phyloP scores from a whole-genome alignment of 92 coral and sea anemone genomes.

The Bergia sp. region DNA sequence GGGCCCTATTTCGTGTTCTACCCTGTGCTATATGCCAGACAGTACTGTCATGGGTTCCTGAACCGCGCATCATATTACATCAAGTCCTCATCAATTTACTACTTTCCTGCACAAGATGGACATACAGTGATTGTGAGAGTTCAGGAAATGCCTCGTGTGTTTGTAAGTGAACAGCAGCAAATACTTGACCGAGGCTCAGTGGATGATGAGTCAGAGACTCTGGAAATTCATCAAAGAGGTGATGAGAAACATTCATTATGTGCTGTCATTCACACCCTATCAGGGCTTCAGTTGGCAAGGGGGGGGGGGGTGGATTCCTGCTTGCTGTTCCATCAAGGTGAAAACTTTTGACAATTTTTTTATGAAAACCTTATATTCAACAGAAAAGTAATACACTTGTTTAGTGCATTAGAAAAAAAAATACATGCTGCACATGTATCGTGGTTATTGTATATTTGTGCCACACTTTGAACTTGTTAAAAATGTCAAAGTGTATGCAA shows the following conservation, averaged over 20 bases:
- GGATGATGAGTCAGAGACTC: conserved; percentile 39
- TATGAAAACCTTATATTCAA: too few species aligned
- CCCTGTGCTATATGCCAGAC: conserved; percentile 78
- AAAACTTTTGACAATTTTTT: too few species aligned
- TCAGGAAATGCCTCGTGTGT: conserved; percentile 66
- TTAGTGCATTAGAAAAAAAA: too few species aligned
- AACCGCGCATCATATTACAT: conserved; percentile 80
- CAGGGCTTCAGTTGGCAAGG: too few species aligned
- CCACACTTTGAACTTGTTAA: too few species aligned
- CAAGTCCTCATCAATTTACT: conserved; percentile 76
- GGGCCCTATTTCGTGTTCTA: conserved; percentile 57
- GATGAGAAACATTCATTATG: neutral
- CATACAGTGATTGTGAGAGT: conserved; percentile 73
- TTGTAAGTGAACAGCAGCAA: conserved; percentile 37
- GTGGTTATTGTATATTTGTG: too few species aligned
- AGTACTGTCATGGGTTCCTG: conserved; percentile 89
- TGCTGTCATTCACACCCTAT: too few species aligned
- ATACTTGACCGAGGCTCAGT: neutral
- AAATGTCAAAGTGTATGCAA: too few species aligned
- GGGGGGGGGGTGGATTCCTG: too few species aligned
- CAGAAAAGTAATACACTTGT: too few species aligned
- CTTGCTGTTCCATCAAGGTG: too few species aligned
- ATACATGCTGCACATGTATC: too few species aligned
- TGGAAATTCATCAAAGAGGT: conserved; percentile 49
- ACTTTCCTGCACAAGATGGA: conserved; percentile 68